Evolutionary conservation across 1,140 invertebrate genomes (phyloP), one percentile per base, ranked within the genome.

Genomic region (Eueides isabella): DNA sequence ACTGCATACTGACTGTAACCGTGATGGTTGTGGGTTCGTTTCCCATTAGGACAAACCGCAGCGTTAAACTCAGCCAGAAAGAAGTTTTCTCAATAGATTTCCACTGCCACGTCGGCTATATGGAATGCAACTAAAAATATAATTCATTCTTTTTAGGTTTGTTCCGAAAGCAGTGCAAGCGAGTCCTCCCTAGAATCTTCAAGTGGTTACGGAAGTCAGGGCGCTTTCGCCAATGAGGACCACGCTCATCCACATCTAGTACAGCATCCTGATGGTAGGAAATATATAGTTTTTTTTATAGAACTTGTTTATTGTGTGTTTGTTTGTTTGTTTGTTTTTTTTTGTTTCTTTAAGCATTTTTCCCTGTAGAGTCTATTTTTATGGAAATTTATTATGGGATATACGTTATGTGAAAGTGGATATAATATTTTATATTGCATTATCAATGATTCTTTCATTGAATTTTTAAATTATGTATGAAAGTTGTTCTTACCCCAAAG

Each of bases 181-280:
- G 96, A 97, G 78, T 96, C 96, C 44, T 96, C 96, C 3, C 82
- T 96, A 44, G 96, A 96, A 79, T 96, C 96, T 0, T 96, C 95
- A n/a, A 96, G 95, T 84, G 96, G 96, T 11, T 97, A 97, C 80
- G 96, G 96, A 55, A 97, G 96, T 81, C 96, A 97, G 80, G 96
- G 95, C 28, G 95, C 95, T 11, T 94, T 92, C 78, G 90, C 95
- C 0, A 85, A 79, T 0, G 91, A 92, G 48, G 91, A 92, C 12
- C 89, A 91, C 26, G 83, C 75, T 0, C 80, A 80, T 7, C 88
- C 88, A 29, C 89, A 88, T 6, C 80, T 85, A 69, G 75, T 85
- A 2, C 83, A 84, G n/a, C 88, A 90, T 28, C 72, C 84, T 19
- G 90, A 91, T 63, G 88, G 87, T 91, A 80, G 71, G 75, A 11